These are phyloP conservation scores for Drosophila lacertosa DNA, from an alignment of 1,140 invertebrate species.

Conservation along the genomic window DNA sequence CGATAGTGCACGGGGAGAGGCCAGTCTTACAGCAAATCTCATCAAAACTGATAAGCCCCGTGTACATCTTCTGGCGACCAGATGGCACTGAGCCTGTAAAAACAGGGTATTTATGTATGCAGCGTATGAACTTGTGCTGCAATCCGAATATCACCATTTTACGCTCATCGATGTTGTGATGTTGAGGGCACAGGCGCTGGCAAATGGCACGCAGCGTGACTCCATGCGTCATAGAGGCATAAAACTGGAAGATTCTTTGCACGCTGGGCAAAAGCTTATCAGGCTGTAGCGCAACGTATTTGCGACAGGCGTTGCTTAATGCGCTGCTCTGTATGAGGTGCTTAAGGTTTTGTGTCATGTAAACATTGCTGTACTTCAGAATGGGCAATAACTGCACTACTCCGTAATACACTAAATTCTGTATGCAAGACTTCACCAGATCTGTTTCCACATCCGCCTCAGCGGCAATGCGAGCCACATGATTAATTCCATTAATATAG, in stretches of 20 bases:
- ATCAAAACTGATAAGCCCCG: conserved; percentile 92
- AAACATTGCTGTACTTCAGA: conserved; percentile 97
- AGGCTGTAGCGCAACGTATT: conserved; percentile 87
- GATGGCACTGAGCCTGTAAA: conserved; percentile 84
- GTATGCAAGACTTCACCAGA: conserved; percentile 96
- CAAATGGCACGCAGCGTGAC: conserved; percentile 94
- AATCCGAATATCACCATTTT: conserved; percentile 96
- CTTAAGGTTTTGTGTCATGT: conserved; percentile 93
- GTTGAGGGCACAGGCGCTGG: conserved; percentile 85
- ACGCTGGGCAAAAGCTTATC: conserved; percentile 86
- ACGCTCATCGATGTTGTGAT: conserved; percentile 89
- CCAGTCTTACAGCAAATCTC: conserved; percentile 95
- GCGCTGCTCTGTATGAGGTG: conserved; percentile 88
- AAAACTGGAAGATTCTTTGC: conserved; percentile 91
- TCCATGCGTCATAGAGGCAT: conserved; percentile 92
- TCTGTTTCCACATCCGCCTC: conserved; percentile 96
- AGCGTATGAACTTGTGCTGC: conserved; percentile 92
- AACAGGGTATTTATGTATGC: conserved; percentile 90
- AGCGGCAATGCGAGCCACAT: conserved; percentile 92
- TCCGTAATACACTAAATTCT: conserved; percentile 93
- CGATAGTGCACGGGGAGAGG: conserved; percentile 91
- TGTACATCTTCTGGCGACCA: conserved; percentile 89
- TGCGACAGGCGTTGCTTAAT: conserved; percentile 91
- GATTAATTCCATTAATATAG: conserved; percentile 96
- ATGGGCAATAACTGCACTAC: conserved; percentile 92